A percentile compares a stretch with the other conserved stretches of the same genome.
Conservation (phyloP, 2,113 vertebrate genomes). For the Abramis brama region DNA sequence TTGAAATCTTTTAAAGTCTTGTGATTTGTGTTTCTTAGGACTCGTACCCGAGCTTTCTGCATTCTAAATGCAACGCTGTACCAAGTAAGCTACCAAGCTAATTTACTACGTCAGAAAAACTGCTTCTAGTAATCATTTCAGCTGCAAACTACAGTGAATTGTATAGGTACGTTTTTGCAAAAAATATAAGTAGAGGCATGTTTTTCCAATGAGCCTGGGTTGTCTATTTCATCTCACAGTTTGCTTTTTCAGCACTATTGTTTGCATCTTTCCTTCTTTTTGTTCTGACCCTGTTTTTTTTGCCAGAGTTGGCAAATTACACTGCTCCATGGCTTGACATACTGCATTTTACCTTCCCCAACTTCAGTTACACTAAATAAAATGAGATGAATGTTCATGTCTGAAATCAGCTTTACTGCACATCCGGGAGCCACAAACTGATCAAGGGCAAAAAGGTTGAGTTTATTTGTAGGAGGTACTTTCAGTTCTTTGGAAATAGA, state of each 20-base stretch:
- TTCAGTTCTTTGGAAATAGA: not conserved
- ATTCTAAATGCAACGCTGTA: not conserved
- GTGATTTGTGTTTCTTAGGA: not conserved
- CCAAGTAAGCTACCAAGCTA: not conserved
- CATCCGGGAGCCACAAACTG: conserved; percentile 20
- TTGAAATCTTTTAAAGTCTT: not conserved
- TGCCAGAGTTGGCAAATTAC: conserved; percentile 57
- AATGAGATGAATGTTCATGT: conserved; percentile 54
- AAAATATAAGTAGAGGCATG: not conserved
- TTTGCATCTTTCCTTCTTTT: conserved; percentile 12
- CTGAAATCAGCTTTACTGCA: conserved; percentile 36
- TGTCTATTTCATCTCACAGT: not conserved
- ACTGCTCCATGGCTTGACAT: conserved; percentile 23
- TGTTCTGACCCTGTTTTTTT: conserved; percentile 45
- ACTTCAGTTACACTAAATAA: conserved; percentile 34
- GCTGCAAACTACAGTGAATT: not conserved
- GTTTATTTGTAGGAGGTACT: not conserved
- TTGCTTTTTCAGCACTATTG: conserved; percentile 39
- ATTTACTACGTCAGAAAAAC: not conserved
- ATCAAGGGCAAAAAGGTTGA: conserved; percentile 10
- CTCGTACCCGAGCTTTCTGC: not conserved
- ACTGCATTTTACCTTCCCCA: conserved; percentile 46
- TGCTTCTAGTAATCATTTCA: not conserved
- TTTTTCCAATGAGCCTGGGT: not conserved
- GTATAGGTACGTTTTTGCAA: not conserved